Base-by-base conservation (phyloP, 2,888 invertebrate species). In the Campaea margaritaria region DNA sequence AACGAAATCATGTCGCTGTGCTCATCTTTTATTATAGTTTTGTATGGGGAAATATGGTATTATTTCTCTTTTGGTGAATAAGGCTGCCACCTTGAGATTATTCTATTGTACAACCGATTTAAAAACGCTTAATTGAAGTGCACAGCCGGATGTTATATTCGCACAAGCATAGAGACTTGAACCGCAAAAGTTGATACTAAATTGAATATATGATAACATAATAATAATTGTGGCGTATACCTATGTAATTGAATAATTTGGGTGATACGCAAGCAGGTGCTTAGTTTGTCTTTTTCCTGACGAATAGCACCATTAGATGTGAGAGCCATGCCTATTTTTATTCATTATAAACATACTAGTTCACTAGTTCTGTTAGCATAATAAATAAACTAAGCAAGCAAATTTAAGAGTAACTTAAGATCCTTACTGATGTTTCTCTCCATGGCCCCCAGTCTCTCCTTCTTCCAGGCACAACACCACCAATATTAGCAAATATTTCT, bases 391-490 rank as follows among this genome's bases (percentile, higher is more conserved):
- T 13, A 39, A 48, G 3, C 15, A 15, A 0, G 1, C 3, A 42
- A 46, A 45, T 31, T 14, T n/a, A 38, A 50, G 56, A 52, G 14
- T 21, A 2, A 42, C 9, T n/a, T 42, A 38, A 41, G 42, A 21
- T 64, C 59, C 91, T 87, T 84, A 91, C 91, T 91, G 88, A 68
- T 91, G 90, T 69, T 87, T 86, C 36, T 78, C 87, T 15, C 89
- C 91, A 51, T 87, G 87, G 8, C 91, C 91, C 21, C 91, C 91
- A 0, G 89, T 76, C 58, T 87, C 88, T 15, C 89, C 85, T 36
- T 79, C 75, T 38, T 85, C 79, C 43, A 86, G 67, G 58, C 82
- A 83, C 58, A 88, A 67, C 69, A 87, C 78, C 67, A 83, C 75
- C 43, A 91, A 68, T 73, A 89, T 75, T 58, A 78, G 73, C 48